These are phyloP conservation scores for Campaea margaritaria DNA, from an alignment of 2,888 invertebrate genomes.

Conservation along the genomic window DNA sequence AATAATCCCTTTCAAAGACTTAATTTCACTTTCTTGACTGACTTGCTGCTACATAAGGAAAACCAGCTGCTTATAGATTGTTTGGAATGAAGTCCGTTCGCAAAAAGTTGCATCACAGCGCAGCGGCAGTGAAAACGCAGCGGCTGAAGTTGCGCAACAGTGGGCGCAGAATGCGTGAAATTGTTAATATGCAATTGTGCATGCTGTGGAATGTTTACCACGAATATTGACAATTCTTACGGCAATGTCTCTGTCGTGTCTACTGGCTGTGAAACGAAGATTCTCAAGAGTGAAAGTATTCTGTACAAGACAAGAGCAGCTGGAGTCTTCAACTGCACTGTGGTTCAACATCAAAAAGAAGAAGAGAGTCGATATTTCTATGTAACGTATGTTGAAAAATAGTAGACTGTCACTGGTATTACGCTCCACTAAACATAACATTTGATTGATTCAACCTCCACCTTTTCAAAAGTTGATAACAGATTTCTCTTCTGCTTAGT, in stretches of 20 bases:
- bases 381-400: no score
- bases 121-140: conserved; percentile 28
- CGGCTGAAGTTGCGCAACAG: conserved; percentile 22
- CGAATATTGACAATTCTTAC: background rate
- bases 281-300: no score
- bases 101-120: conserved; percentile 32
- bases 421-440: no score
- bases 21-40: conserved; percentile 20
- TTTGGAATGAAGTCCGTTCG: conserved; percentile 23
- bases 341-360: no score
- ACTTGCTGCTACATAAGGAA: conserved; percentile 6
- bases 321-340: no score
- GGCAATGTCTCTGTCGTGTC: background rate
- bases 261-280: no score
- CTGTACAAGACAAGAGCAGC: no score
- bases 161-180: conserved; percentile 31
- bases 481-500: no score
- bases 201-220: conserved; percentile 14
- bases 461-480: no score
- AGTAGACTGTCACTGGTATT: no score
- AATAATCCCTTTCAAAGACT: background rate
- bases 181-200: conserved; percentile 30
- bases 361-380: no score
- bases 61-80: conserved; percentile 13
- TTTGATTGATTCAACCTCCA: no score